Conservation (phyloP, 53 echinoderm and acorn worm species). For the Arbacia lixula region DNA sequence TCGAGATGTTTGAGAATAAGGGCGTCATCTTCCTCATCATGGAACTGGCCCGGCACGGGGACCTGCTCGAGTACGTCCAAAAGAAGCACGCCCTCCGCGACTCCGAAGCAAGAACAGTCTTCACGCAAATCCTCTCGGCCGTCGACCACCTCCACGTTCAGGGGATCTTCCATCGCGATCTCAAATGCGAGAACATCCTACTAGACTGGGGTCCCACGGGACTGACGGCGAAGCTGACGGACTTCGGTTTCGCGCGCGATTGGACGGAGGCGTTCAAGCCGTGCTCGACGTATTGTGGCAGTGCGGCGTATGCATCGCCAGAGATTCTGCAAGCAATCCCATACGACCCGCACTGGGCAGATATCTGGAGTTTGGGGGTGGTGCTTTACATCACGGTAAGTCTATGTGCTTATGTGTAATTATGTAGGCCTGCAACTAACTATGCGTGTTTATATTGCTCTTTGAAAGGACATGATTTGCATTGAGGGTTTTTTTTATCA, state of each 20-base stretch:
- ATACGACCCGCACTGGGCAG: constrained; percentile 86
- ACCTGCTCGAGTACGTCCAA: constrained; percentile 82
- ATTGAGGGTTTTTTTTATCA: neutral
- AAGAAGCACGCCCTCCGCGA: constrained; percentile 60
- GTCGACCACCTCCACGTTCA: constrained; percentile 77
- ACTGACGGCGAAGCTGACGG: constrained; percentile 75
- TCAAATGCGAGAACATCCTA: constrained; percentile 91
- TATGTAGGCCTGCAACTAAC: no score
- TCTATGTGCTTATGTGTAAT: neutral
- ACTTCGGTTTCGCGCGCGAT: constrained; percentile 90
- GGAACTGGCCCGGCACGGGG: constrained; percentile 85
- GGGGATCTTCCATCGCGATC: constrained; percentile 88
- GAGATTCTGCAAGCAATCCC: constrained; percentile 82
- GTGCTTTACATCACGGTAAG: constrained; percentile 91
- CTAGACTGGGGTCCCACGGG: constrained; percentile 72
- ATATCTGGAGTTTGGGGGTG: constrained; percentile 92
- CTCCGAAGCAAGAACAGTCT: constrained; percentile 69
- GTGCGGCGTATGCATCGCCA: constrained; percentile 93
- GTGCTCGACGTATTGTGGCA: constrained; percentile 88
- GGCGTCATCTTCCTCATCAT: constrained; percentile 80
- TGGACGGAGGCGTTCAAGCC: constrained; percentile 81
- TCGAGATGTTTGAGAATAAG: constrained; percentile 64
- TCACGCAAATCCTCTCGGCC: constrained; percentile 76
- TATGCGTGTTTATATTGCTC: neutral
- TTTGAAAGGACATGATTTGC: no score